These are phyloP conservation scores for Arenaria interpres DNA, from an alignment of 2,113 vertebrate species.

Conservation along the genomic window DNA sequence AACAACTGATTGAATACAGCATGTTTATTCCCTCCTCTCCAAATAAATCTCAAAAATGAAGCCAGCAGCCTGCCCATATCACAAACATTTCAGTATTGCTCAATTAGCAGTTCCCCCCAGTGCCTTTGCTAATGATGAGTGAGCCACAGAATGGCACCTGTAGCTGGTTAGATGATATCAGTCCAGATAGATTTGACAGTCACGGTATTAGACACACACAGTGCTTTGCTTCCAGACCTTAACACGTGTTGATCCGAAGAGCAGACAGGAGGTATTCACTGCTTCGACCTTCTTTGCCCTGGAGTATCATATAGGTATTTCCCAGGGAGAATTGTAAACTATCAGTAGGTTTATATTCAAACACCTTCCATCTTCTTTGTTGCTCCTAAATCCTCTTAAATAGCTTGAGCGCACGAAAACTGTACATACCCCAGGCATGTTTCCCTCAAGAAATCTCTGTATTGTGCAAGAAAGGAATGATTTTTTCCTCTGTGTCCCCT, in stretches of 20 bases:
- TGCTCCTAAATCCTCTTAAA: not conserved
- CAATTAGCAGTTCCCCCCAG: not conserved
- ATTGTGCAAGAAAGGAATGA: not conserved
- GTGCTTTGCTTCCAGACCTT: not conserved
- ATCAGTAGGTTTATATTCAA: not conserved
- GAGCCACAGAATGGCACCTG: not conserved
- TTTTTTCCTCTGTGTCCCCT: not conserved
- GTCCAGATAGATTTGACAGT: not conserved
- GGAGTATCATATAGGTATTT: not conserved
- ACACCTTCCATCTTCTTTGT: not conserved
- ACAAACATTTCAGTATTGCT: not conserved
- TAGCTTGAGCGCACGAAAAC: not conserved
- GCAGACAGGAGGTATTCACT: not conserved
- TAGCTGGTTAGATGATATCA: not conserved
- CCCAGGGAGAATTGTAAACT: not conserved
- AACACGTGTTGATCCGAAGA: not conserved
- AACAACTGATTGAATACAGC: not conserved
- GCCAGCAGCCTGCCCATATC: not conserved
- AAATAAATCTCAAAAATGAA: not conserved
- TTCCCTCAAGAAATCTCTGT: not conserved
- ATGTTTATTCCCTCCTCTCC: constrained; percentile 6
- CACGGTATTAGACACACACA: not conserved
- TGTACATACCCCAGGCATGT: not conserved
- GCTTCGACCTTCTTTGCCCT: not conserved
- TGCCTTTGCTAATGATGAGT: not conserved